These are phyloP conservation scores for Octomys mimax DNA, from an alignment of 2,797 vertebrate species.

Conservation along the genomic window DNA sequence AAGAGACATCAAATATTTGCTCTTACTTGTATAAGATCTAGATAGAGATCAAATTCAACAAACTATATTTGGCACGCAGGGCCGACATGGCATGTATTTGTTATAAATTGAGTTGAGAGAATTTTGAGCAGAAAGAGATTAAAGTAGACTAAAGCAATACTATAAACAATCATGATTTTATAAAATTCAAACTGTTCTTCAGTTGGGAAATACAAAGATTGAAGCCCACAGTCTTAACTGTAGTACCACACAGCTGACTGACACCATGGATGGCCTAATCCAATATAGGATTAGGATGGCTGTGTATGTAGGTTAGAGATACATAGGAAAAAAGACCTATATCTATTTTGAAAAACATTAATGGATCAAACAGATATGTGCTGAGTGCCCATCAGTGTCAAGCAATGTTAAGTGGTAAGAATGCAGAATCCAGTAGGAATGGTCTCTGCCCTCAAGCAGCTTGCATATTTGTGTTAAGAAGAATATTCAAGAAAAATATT, in stretches of 20 bases:
- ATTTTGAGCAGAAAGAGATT: not conserved
- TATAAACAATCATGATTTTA: not conserved
- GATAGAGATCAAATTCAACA: constrained; percentile 16
- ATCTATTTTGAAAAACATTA: constrained; percentile 31
- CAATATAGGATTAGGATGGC: not conserved
- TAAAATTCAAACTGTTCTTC: not conserved
- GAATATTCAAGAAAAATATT: not conserved
- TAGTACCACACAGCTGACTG: too few relatives aligned
- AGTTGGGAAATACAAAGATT: not conserved
- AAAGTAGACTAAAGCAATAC: not conserved
- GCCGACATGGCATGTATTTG: too few relatives aligned
- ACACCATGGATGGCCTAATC: not conserved
- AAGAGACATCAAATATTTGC: not conserved
- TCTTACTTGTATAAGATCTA: not conserved
- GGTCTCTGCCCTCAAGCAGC: not conserved
- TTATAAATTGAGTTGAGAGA: not conserved
- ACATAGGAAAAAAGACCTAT: not conserved
- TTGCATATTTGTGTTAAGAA: not conserved
- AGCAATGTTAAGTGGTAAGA: not conserved
- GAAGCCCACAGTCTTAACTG: not conserved
- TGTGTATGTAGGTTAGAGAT: not conserved
- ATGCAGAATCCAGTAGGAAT: not conserved
- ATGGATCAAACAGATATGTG: constrained; percentile 13
- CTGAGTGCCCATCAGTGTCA: not conserved
- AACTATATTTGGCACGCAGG: not conserved